Base-by-base conservation (phyloP, 53 echinoderm and acorn worm genomes). In the Arbacia lixula region DNA sequence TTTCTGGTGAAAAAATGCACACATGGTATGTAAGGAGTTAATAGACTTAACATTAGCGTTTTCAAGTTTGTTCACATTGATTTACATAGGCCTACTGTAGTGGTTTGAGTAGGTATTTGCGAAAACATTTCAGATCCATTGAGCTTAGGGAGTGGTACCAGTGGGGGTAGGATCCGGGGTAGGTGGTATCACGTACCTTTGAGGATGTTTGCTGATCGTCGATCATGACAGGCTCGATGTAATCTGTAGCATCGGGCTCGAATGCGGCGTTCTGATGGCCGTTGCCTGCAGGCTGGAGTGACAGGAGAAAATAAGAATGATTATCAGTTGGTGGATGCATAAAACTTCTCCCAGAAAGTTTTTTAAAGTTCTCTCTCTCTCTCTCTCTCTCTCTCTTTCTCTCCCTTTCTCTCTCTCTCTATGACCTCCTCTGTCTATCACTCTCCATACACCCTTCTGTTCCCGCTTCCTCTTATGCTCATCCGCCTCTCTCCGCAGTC, bases 261-360 rank as follows among this genome's bases (percentile, higher is more conserved):
- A 57, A 77, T 21, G 77, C 77, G 6, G 77, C 58, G 29, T 77
- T 77, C 12, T 77, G 77, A 19, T 58, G 77, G 12, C 77, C 77
- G 38, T 25, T 58, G 10, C 58, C 27, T 6, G 24, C 39, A 21
- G 74, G 49, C 19, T 42, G 32, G 2, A 41, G 53, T 19, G 34
- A 72, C 29, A 41, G 25, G 38, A 68, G 36, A 41, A n/a, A 68
- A 19, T 1, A 35, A 5, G 32, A 12, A 12, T 33, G n/a, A n/a
- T n/a, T n/a, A n/a, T n/a, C n/a, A n/a, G n/a, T n/a, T n/a, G n/a
- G n/a, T n/a, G n/a, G n/a, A n/a, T n/a, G n/a, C n/a, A n/a, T n/a
- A n/a, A n/a, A n/a, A n/a, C n/a, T n/a, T n/a, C n/a, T n/a, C n/a
- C n/a, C n/a, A n/a, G n/a, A n/a, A n/a, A n/a, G n/a, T n/a, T n/a